Conservation (phyloP, 2,888 invertebrate species). For the Ferdinandea cuprea region DNA sequence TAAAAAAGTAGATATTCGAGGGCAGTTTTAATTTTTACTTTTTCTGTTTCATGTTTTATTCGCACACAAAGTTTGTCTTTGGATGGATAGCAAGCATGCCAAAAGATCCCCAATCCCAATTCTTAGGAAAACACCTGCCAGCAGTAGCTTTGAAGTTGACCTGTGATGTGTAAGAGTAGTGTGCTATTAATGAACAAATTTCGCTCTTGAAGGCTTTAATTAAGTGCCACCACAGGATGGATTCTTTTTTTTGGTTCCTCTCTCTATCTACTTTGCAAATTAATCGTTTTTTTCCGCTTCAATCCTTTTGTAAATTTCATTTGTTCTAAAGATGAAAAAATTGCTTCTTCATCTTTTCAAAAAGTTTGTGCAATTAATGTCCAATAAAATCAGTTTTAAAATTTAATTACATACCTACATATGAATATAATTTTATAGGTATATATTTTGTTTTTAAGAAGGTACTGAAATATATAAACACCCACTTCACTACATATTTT, state of each 20-base stretch:
- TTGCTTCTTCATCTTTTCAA: neutral
- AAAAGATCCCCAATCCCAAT: constrained; percentile 19
- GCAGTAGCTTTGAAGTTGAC: constrained; percentile 33
- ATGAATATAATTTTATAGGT: too few species aligned
- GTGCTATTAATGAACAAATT: constrained; percentile 7
- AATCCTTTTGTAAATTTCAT: neutral
- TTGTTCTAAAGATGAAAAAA: neutral
- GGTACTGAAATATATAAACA: too few species aligned
- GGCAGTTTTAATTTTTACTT: constrained; percentile 24
- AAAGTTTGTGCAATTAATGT: constrained; percentile 8
- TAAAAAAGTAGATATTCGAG: neutral
- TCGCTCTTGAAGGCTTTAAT: constrained; percentile 39
- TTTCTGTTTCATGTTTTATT: constrained; percentile 22
- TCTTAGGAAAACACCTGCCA: constrained; percentile 30
- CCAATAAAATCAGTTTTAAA: neutral
- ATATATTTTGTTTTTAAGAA: too few species aligned
- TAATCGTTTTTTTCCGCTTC: neutral
- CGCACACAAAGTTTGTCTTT: constrained; percentile 4
- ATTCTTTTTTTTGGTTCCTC: neutral
- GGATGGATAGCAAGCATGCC: constrained; percentile 30
- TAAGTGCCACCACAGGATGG: constrained; percentile 47
- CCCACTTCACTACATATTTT: too few species aligned
- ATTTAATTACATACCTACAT: too few species aligned
- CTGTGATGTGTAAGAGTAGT: constrained; percentile 1
- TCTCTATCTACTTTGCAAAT: constrained; percentile 11